phyloP scores from a whole-genome alignment of 23 tunicate genomes.

The Trididemnum miniatum region DNA sequence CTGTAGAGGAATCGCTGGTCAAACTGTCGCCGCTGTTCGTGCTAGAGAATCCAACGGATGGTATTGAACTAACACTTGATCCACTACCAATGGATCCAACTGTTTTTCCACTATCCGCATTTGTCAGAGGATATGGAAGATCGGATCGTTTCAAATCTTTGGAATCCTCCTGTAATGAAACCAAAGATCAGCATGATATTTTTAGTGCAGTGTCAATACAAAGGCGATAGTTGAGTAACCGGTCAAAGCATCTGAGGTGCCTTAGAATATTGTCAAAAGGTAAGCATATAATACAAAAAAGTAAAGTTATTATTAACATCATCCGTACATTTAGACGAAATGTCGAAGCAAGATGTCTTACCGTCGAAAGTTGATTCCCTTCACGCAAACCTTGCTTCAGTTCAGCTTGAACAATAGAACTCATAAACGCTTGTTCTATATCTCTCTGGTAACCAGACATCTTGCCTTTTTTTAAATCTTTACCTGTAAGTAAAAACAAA shows the following conservation, averaged over 20 bases:
- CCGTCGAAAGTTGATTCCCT: too few relatives aligned
- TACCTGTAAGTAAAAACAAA: neutral
- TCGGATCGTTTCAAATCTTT: neutral
- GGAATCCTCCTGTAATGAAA: too few relatives aligned
- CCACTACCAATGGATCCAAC: constrained; percentile 37
- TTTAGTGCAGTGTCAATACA: too few relatives aligned
- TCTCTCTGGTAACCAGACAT: constrained; percentile 38
- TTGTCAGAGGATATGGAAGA: neutral
- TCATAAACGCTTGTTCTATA: constrained; percentile 63
- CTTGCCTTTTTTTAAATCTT: constrained; percentile 16
- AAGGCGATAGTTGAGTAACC: too few relatives aligned
- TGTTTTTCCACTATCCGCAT: neutral
- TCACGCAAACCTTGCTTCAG: constrained; percentile 24
- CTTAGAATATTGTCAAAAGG: too few relatives aligned
- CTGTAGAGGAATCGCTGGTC: constrained; percentile 37
- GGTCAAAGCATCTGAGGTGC: too few relatives aligned
- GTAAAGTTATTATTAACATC: too few relatives aligned
- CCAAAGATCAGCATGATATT: too few relatives aligned
- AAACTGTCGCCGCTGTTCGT: constrained; percentile 34
- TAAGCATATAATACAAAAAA: too few relatives aligned
- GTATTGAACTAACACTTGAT: constrained; percentile 61
- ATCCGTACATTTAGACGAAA: too few relatives aligned
- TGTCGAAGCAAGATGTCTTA: too few relatives aligned
- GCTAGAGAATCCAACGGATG: constrained; percentile 40
- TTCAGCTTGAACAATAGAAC: constrained; percentile 62